Evolutionary conservation across 2,888 invertebrate species (phyloP).

Genomic region (Pterostichus madidus): DNA sequence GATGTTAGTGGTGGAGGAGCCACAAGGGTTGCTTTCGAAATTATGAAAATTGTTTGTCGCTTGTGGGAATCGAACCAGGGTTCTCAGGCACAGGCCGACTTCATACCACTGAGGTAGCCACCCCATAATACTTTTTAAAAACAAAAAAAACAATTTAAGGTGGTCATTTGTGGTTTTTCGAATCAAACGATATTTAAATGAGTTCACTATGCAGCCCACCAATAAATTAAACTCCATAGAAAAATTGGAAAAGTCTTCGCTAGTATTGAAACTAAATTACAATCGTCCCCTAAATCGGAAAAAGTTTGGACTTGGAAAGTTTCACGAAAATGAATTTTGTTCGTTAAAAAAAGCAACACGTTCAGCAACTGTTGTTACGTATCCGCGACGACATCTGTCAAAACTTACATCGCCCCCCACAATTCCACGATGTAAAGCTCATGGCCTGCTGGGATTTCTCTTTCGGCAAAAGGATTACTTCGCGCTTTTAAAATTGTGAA

Average conservation of each 20-base stretch:
- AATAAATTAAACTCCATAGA: conserved; percentile 14
- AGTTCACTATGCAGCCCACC: no score
- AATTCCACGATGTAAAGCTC: conserved; percentile 1
- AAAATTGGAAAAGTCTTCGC: conserved; percentile 25
- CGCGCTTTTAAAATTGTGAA: not conserved
- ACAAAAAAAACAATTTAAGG: no score
- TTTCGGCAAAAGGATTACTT: not conserved
- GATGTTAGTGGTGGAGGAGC: no score
- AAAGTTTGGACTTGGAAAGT: conserved; percentile 24
- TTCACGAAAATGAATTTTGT: conserved; percentile 48
- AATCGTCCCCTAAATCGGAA: conserved; percentile 15
- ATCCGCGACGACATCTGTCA: conserved; percentile 28
- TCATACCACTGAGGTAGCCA: no score
- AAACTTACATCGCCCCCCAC: not conserved
- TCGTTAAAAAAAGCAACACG: conserved; percentile 38
- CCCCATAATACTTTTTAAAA: no score
- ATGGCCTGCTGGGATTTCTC: not conserved
- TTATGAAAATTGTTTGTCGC: no score
- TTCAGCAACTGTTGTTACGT: conserved; percentile 42
- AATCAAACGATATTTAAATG: no score
- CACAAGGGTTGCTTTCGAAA: no score
- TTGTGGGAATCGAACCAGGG: no score
- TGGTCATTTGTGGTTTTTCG: no score
- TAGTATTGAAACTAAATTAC: conserved; percentile 35
- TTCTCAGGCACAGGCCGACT: no score